Conservation (phyloP, 1,140 invertebrate species). For the Papilio machaon region DNA sequence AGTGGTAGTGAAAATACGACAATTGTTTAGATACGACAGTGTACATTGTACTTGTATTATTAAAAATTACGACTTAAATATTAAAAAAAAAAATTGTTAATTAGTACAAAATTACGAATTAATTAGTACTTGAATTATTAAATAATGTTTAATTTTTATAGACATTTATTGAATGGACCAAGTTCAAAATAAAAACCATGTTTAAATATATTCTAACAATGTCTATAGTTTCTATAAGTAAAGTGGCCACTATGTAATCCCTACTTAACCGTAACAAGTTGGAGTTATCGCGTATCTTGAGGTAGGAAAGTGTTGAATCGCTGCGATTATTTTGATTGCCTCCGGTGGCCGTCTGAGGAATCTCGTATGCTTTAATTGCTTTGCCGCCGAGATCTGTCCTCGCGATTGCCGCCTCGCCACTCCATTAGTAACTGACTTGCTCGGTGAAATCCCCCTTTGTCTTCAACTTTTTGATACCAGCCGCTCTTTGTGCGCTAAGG, state of each 20-base stretch:
- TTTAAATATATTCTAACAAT: not conserved
- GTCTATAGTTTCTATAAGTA: not conserved
- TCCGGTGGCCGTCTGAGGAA: constrained; percentile 60
- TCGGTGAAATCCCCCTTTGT: constrained; percentile 59
- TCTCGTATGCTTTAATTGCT: constrained; percentile 67
- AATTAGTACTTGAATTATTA: too few relatives aligned
- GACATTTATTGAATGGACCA: not conserved
- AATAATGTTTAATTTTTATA: too few relatives aligned
- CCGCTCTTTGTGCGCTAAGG: constrained; percentile 54
- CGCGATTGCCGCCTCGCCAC: constrained; percentile 52
- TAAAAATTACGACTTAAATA: too few relatives aligned
- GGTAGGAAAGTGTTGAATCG: constrained; percentile 74
- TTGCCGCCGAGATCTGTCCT: constrained; percentile 55
- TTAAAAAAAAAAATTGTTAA: too few relatives aligned
- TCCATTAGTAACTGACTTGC: constrained; percentile 70
- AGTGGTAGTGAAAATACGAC: too few relatives aligned
- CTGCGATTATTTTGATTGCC: constrained; percentile 70
- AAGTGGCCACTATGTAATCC: constrained; percentile 7
- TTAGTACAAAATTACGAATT: too few relatives aligned
- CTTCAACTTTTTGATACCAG: constrained; percentile 45
- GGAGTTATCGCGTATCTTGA: constrained; percentile 60
- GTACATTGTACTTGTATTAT: too few relatives aligned
- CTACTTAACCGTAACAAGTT: constrained; percentile 40
- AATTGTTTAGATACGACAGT: too few relatives aligned
- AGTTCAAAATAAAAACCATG: not conserved